Conservation (phyloP, 1,140 invertebrate genomes). For the Colletes latitarsis region DNA sequence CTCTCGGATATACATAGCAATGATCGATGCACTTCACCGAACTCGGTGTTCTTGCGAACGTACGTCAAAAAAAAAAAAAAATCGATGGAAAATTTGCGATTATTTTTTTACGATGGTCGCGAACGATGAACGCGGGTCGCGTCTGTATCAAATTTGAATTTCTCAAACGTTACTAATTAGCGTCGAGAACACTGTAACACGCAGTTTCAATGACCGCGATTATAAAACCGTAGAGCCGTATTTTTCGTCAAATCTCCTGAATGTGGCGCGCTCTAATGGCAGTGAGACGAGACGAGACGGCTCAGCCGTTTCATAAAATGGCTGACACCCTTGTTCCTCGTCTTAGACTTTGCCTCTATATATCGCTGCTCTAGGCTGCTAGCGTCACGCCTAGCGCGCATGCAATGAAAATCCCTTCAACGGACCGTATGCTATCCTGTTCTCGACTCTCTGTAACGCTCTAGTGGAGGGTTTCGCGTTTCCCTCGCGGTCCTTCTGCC, state of each 20-base stretch:
- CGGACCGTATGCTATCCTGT: background rate
- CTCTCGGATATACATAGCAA: background rate
- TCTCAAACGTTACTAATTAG: background rate
- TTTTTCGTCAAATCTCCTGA: slow-evolving; percentile 31
- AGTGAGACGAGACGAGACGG: slow-evolving; percentile 24
- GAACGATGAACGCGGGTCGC: too few relatives aligned
- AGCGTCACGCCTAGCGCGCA: slow-evolving; percentile 1
- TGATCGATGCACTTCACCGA: background rate
- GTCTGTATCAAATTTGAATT: background rate
- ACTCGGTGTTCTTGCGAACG: background rate
- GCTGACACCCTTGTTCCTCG: slow-evolving; percentile 47
- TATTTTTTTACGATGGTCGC: too few relatives aligned
- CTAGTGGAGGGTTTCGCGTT: background rate
- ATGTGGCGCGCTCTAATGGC: slow-evolving; percentile 45
- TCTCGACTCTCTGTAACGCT: background rate
- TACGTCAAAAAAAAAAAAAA: background rate
- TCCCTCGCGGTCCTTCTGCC: background rate
- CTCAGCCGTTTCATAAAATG: slow-evolving; percentile 52
- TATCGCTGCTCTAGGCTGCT: background rate
- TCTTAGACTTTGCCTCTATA: slow-evolving; percentile 45
- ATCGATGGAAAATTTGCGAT: background rate
- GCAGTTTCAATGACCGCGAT: background rate
- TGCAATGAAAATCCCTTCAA: slow-evolving; percentile 2
- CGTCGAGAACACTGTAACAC: background rate
- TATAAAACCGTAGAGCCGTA: background rate